phyloP scores from a whole-genome alignment of 2,797 vertebrate species.

The Sparus aurata region DNA sequence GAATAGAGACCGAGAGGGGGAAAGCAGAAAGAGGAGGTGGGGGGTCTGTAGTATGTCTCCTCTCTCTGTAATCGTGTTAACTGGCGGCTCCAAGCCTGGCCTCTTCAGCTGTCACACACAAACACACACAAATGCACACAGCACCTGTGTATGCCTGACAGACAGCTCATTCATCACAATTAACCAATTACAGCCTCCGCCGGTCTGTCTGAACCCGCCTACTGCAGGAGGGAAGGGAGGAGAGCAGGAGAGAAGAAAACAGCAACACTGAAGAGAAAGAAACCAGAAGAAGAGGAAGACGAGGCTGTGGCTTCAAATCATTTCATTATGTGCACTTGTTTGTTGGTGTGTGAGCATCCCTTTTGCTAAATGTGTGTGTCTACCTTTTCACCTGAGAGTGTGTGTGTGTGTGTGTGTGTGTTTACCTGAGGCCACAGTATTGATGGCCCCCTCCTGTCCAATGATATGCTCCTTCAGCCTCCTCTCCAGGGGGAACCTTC shows the following conservation, averaged over 20 bases:
- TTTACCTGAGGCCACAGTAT: constrained; percentile 93
- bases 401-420: constrained; percentile 17
- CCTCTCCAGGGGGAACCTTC: constrained; percentile 94
- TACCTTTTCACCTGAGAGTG: background rate
- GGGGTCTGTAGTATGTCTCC: constrained; percentile 81
- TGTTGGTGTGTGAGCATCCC: background rate
- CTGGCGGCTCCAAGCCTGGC: constrained; percentile 82
- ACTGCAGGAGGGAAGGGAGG: constrained; percentile 68
- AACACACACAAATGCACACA: constrained; percentile 57
- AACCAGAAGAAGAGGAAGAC: background rate
- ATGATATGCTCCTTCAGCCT: constrained; percentile 95
- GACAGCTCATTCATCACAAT: constrained; percentile 91
- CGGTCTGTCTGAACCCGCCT: constrained; percentile 83
- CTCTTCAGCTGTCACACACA: constrained; percentile 83
- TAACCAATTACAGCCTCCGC: constrained; percentile 88
- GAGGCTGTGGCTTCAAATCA: background rate
- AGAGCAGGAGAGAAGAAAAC: constrained; percentile 46
- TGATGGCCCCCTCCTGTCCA: constrained; percentile 95
- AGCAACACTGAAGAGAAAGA: constrained; percentile 16
- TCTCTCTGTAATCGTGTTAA: constrained; percentile 88
- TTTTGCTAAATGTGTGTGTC: background rate
- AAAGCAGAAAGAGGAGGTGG: constrained; percentile 33
- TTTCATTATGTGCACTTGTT: background rate
- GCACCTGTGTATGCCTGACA: constrained; percentile 88
- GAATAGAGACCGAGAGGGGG: constrained; percentile 17